Evolutionary conservation across 2,888 invertebrate species (phyloP).

Genomic region (Amphipoea lucens): DNA sequence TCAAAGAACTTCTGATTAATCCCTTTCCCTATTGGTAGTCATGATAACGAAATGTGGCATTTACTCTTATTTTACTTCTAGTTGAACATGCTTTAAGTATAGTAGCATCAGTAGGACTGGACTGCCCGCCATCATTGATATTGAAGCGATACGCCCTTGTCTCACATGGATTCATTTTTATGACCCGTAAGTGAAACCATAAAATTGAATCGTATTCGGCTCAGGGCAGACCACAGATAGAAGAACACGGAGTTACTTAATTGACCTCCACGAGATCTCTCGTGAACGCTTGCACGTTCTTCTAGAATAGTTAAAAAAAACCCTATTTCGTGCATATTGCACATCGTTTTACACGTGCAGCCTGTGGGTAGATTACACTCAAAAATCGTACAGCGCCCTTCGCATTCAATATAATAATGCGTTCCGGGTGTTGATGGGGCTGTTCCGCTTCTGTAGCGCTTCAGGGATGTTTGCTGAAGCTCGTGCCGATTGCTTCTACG

Average conservation of each 20-base stretch:
- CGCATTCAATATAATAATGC: too few relatives aligned
- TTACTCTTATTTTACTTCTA: slow-evolving; percentile 68
- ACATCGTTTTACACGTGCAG: too few relatives aligned
- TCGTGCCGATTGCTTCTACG: too few relatives aligned
- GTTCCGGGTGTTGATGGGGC: too few relatives aligned
- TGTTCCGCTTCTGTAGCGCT: too few relatives aligned
- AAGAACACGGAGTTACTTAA: neutral
- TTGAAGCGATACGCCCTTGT: slow-evolving; percentile 75
- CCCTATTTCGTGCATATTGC: too few relatives aligned
- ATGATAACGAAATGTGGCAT: neutral
- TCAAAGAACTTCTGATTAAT: neutral
- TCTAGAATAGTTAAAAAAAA: too few relatives aligned
- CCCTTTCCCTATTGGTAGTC: neutral
- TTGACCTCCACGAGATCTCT: neutral
- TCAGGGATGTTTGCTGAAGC: too few relatives aligned
- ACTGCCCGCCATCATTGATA: slow-evolving; percentile 72
- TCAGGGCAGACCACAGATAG: neutral
- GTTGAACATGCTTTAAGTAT: slow-evolving; percentile 91
- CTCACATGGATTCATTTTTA: slow-evolving; percentile 84
- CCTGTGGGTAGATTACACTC: too few relatives aligned
- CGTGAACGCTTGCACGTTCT: too few relatives aligned
- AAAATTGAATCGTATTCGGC: neutral
- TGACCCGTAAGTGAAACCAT: slow-evolving; percentile 76
- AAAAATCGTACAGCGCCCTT: too few relatives aligned
- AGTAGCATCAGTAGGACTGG: slow-evolving; percentile 83